Evolutionary conservation across 2,113 vertebrate genomes (phyloP), one percentile per base, ranked within the genome.

Genomic region (Struthio camelus): DNA sequence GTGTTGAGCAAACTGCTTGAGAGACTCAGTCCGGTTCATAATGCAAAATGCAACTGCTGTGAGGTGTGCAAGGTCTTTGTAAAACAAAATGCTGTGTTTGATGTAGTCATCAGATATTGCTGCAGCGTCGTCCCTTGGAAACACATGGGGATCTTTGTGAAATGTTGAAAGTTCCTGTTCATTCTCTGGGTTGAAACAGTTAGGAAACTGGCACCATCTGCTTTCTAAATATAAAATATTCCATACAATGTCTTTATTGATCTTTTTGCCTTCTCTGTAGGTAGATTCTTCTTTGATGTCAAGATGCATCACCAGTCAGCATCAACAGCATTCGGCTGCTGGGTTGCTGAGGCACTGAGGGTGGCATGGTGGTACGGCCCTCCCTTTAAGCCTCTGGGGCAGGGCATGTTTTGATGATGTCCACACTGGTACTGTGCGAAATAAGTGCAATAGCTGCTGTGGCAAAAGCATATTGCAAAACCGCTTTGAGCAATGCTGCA

Each of bases 251-350:
- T 69, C 40, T 7, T 3, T 8, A 9, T 11, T 17, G 59, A 13
- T 44, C 46, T 78, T 80, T 71, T 54, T 80, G 69, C 40, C 10
- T 53, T 50, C 27, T 80, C 30, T 23, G 6, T 42, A 14, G 70
- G 22, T 5, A n/a, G 16, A 19, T 78, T 38, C 54, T 93, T 51
- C 10, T 70, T 86, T 50, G 50, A 9, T 78, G 46, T 40, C 2
- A 1, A n/a, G 32, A 34, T 40, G 24, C 50, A 9, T 42, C 56
- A 8, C 0, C 0, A 53, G 36, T 40, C 46, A 58, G 46, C 53
- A 78, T 50, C 1, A 53, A 27, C 19, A 70, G 19, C 0, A 0
- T 66, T 76, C 1, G 0, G 20, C 62, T 62, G n/a, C 54, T 42
- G 54, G 28, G 54, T 16, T 56, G 32, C 56, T 34, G 56, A 59